These are phyloP conservation scores for Carettochelys insculpta DNA, from an alignment of 2,113 vertebrate species.

Conservation along the genomic window DNA sequence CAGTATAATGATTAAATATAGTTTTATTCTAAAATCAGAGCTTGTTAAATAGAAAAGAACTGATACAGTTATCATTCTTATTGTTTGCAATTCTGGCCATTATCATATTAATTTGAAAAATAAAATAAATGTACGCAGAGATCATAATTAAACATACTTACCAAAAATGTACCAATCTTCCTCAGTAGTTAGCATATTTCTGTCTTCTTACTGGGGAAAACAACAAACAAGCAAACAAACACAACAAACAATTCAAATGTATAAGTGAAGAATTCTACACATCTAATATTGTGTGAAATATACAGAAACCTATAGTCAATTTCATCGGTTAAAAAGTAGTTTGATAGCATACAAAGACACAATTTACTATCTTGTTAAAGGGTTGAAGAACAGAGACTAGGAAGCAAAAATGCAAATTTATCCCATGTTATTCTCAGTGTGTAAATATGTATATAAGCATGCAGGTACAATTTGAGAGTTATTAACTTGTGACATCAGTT, in stretches of 20 bases:
- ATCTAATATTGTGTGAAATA: conserved; percentile 52
- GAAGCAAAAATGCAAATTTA: conserved; percentile 67
- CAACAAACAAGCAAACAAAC: accelerated
- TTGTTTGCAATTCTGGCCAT: conserved; percentile 48
- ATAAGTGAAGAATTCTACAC: conserved; percentile 48
- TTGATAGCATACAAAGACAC: conserved; percentile 67
- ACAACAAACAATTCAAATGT: conserved; percentile 29
- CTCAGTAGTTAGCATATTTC: conserved; percentile 44
- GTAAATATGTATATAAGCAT: conserved; percentile 66
- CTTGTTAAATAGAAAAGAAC: conserved; percentile 37
- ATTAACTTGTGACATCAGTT: conserved; percentile 70
- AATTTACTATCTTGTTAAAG: conserved; percentile 62
- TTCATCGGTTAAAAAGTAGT: conserved; percentile 64
- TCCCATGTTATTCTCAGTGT: conserved; percentile 60
- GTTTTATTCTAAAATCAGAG: conserved; percentile 21
- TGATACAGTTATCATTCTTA: conserved; percentile 27
- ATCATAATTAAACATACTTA: conserved; percentile 64
- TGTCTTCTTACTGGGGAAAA: conserved; percentile 45
- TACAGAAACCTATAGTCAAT: conserved; percentile 60
- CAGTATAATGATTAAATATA: conserved; percentile 42
- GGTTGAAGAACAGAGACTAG: conserved; percentile 71
- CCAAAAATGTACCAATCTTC: conserved; percentile 52
- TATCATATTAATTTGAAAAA: conserved; percentile 51
- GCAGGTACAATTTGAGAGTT: conserved; percentile 72
- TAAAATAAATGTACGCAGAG: conserved; percentile 53